Conservation (phyloP, 2,797 vertebrate genomes). For the Crocodylus rhombifer region DNA sequence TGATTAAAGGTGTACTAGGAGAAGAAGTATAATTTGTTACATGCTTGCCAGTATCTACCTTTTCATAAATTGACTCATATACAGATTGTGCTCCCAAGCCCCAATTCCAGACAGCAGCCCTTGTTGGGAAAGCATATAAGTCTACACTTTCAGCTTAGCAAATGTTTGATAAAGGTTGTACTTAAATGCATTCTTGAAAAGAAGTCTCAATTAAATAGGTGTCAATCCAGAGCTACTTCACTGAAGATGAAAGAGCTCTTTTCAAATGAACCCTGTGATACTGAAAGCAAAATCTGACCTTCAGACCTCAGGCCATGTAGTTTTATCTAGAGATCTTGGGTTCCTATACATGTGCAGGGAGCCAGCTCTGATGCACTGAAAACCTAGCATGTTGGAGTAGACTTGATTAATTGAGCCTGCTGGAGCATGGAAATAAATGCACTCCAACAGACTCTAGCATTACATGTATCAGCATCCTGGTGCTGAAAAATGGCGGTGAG, state of each 20-base stretch:
- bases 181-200: neutral
- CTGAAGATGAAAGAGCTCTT: neutral
- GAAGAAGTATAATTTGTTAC: no score
- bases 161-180: neutral
- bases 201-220: neutral
- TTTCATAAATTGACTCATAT: accelerated
- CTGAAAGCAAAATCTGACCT: neutral
- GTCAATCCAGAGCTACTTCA: neutral
- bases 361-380: neutral
- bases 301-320: neutral
- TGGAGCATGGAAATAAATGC: no score
- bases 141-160: neutral
- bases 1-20: no score
- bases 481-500: no score
- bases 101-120: neutral
- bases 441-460: no score
- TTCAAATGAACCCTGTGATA: neutral
- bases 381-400: no score
- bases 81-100: neutral
- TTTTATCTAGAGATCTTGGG: neutral
- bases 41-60: neutral
- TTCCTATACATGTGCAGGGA: neutral
- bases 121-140: neutral
- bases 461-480: no score
- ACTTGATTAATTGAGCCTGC: no score